Conservation (phyloP, 2,888 invertebrate genomes). For the Clepsis dumicolana region DNA sequence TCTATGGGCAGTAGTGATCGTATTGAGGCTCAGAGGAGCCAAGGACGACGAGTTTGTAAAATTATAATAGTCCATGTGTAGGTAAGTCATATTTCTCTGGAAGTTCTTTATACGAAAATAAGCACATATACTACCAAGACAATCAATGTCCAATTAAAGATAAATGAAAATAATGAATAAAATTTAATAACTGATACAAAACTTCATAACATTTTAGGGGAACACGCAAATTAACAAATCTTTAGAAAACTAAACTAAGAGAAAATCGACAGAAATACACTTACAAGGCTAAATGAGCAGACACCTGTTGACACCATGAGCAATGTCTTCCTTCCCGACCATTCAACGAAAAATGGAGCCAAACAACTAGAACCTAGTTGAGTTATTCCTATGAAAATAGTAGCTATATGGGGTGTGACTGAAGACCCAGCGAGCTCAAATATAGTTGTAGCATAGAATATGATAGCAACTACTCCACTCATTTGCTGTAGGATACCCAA, state of each 20-base stretch:
- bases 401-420: conserved; percentile 58
- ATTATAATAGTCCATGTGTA: no score
- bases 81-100: no score
- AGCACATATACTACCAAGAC: no score
- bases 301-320: conserved; percentile 58
- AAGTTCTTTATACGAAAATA: no score
- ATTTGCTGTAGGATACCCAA: conserved; percentile 58
- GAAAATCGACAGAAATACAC: conserved; percentile 40
- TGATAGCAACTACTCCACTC: conserved; percentile 59
- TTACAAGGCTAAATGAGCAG: conserved; percentile 62
- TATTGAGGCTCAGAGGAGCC: no score
- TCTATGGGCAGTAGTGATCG: no score
- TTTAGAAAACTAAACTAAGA: background rate
- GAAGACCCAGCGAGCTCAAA: conserved; percentile 61
- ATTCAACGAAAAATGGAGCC: conserved; percentile 62
- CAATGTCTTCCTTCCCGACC: conserved; percentile 58
- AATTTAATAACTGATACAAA: no score
- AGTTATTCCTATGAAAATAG: conserved; percentile 61
- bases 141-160: no score
- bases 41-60: no score
- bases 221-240: no score
- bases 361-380: conserved; percentile 57
- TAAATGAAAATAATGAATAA: no score
- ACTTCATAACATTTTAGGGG: background rate
- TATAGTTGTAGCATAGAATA: conserved; percentile 60